Conservation (phyloP, 2,797 vertebrate species). For the Nannoperca obscura region DNA sequence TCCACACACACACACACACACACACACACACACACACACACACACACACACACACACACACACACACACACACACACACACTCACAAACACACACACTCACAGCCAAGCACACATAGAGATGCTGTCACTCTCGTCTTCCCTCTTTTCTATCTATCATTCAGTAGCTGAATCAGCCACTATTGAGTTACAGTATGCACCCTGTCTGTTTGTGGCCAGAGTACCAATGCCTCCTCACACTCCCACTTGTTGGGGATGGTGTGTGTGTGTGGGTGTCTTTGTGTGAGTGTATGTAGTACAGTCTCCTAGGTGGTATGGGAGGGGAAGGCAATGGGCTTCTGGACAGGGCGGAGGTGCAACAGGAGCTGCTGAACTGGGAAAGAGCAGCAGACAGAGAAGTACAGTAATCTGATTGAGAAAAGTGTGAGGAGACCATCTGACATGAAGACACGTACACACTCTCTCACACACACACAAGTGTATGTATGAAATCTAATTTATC, state of each 20-base stretch:
- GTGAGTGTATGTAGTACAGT: slow-evolving; percentile 39
- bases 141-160: slow-evolving; percentile 49
- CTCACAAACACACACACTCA: slow-evolving; percentile 3
- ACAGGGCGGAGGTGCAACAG: slow-evolving; percentile 56
- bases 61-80: slow-evolving; percentile 15
- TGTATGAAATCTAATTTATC: slow-evolving; percentile 50
- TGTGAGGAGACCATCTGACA: slow-evolving; percentile 37
- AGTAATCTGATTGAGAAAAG: slow-evolving; percentile 64
- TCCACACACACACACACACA: no score
- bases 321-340: slow-evolving; percentile 34
- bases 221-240: slow-evolving; percentile 44
- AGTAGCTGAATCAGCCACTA: slow-evolving; percentile 67
- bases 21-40: no score
- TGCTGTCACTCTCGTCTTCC: slow-evolving; percentile 41
- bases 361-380: slow-evolving; percentile 47
- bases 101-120: slow-evolving; percentile 18
- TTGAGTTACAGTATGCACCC: slow-evolving; percentile 31
- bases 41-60: not conserved
- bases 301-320: slow-evolving; percentile 62
- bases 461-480: not conserved
- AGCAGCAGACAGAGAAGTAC: slow-evolving; percentile 34
- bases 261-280: slow-evolving; percentile 35
- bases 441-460: slow-evolving; percentile 16
- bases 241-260: slow-evolving; percentile 48
- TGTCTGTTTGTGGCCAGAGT: slow-evolving; percentile 53